Evolutionary conservation across 2,797 vertebrate species (phyloP), one percentile per base, ranked within the genome.

Genomic region (Rallus crepitans): DNA sequence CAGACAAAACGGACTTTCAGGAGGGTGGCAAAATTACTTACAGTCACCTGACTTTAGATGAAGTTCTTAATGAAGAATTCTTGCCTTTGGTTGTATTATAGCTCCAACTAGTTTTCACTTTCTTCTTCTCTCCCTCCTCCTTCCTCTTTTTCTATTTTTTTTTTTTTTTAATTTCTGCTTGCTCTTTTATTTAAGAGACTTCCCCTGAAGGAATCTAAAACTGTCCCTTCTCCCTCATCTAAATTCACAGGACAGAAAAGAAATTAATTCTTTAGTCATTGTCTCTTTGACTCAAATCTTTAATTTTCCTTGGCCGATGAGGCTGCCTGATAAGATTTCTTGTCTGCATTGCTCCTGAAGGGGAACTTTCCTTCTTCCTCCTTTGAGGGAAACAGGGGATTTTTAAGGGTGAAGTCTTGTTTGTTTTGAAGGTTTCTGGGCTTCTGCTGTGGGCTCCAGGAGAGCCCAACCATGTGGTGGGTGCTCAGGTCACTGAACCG

Each of bases 11-110:
- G 52, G 90, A 88, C 64, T 86, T 63, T 30, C 5, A 35, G 42
- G 53, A 80, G 76, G 8, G 48, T 50, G 79, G 82, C 37, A 53
- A 71, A 87, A 57, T 40, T 53, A 68, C 72, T 71, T 14, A 18
- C 25, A 61, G 30, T 40, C 30, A 48, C 53, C 76, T 70, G 72
- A 45, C 65, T 37, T 76, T 57, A 88, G 91, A 91, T 60, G 12
- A 59, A 82, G 76, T 31, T 60, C 68, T 83, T 83, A 40, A 90
- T 78, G 93, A 92, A 86, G 87, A 91, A 79, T 78, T 57, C 65
- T 73, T 87, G 78, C 84, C 75, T 66, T 68, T 30, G 75, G 68
- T n/a, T 6, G 4, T 65, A 42, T 42, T 27, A 42, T 6, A 66
- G 87, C 91, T 89, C 82, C 31, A 5, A 94, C 91, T 60, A 57